These are phyloP conservation scores for Chalcis sispes DNA, from an alignment of 2,888 invertebrate species.

Conservation along the genomic window DNA sequence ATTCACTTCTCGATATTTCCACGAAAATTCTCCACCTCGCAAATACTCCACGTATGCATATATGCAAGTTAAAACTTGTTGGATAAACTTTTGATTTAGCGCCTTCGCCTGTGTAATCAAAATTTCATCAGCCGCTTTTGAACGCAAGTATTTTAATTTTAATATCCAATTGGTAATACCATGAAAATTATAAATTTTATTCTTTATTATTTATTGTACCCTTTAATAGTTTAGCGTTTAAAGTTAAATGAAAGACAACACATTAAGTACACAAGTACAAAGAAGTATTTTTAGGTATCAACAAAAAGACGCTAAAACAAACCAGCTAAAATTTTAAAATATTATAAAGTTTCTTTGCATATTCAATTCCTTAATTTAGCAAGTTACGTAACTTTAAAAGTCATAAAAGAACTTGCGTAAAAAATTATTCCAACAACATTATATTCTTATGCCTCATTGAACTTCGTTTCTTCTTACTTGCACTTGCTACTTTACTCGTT, in stretches of 20 bases:
- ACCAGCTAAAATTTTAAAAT: not conserved
- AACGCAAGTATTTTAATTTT: not conserved
- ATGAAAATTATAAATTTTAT: no score
- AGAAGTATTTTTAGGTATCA: no score
- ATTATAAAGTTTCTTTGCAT: not conserved
- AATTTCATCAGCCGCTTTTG: not conserved
- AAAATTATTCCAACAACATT: not conserved
- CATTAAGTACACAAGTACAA: no score
- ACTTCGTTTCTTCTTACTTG: conserved; percentile 58
- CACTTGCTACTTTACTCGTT: not conserved
- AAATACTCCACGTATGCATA: not conserved
- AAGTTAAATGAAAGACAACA: no score
- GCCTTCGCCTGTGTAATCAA: not conserved
- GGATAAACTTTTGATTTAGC: conserved; percentile 7
- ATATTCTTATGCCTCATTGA: not conserved
- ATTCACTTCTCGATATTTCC: conserved; percentile 12
- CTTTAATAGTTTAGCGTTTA: no score
- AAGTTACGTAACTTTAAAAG: not conserved
- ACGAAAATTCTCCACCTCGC: not conserved
- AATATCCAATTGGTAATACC: not conserved
- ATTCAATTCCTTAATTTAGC: not conserved
- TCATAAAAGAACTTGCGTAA: conserved; percentile 14
- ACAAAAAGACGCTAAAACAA: not conserved
- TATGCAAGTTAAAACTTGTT: conserved; percentile 12
- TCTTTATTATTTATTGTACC: no score